Evolutionary conservation across 1,140 invertebrate species (phyloP).

Genomic region (Agraylea sexmaculata): DNA sequence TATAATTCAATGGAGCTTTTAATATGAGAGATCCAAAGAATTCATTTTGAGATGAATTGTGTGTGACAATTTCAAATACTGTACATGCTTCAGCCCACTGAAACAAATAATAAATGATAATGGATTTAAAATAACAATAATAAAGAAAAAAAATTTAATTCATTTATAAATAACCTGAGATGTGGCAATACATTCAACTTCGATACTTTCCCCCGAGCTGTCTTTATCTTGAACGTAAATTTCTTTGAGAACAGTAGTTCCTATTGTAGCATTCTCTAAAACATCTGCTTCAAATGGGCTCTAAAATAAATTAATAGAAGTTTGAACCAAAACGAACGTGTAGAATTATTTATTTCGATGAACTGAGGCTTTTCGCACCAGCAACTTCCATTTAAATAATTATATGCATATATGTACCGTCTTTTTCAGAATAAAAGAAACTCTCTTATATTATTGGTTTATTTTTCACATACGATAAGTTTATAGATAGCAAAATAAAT

Average conservation of each 20-base stretch:
- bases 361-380: too few species aligned
- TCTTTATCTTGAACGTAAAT: slow-evolving; percentile 69
- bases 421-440: too few species aligned
- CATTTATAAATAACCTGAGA: slow-evolving; percentile 26
- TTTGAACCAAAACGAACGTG: neutral
- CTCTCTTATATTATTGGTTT: too few species aligned
- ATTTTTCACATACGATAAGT: too few species aligned
- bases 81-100: slow-evolving; percentile 58
- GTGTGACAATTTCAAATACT: slow-evolving; percentile 54
- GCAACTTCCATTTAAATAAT: too few species aligned
- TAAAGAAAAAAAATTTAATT: neutral
- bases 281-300: slow-evolving; percentile 69
- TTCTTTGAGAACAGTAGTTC: slow-evolving; percentile 58
- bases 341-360: too few species aligned
- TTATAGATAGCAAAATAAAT: too few species aligned
- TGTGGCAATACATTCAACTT: slow-evolving; percentile 52
- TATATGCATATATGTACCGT: too few species aligned
- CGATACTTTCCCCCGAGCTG: slow-evolving; percentile 64
- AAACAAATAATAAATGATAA: too few species aligned
- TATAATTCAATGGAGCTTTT: slow-evolving; percentile 53
- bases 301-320: too few species aligned
- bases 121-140: neutral
- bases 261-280: slow-evolving; percentile 62
- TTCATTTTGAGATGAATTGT: slow-evolving; percentile 48
- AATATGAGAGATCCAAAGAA: slow-evolving; percentile 56